Evolutionary conservation across 2,797 vertebrate genomes (phyloP).

Genomic region (Microchirus variegatus): DNA sequence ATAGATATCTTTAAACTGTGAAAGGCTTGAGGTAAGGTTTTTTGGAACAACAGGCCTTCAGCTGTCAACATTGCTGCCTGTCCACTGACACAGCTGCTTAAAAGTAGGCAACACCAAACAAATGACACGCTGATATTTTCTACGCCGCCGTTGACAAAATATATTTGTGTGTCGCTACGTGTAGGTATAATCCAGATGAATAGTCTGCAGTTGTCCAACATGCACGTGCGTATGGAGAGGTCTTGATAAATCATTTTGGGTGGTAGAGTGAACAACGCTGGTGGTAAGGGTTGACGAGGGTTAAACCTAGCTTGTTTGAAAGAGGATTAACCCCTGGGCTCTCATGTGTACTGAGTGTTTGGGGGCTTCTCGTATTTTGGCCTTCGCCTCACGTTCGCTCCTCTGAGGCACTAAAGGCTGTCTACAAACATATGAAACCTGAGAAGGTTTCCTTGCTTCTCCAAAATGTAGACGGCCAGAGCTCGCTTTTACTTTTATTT

Average conservation of each 20-base stretch:
- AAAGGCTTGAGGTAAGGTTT: slow-evolving; percentile 40
- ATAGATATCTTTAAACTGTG: slow-evolving; percentile 53
- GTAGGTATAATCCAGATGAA: slow-evolving; percentile 21
- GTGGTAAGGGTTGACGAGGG: slow-evolving; percentile 69
- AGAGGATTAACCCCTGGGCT: slow-evolving; percentile 75
- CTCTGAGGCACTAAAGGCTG: slow-evolving; percentile 27
- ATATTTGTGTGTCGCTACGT: slow-evolving; percentile 9
- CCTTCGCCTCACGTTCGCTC: slow-evolving; percentile 69
- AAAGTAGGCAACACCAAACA: slow-evolving; percentile 45
- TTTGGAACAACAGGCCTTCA: slow-evolving; percentile 68
- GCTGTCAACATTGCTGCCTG: slow-evolving; percentile 64
- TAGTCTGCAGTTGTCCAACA: slow-evolving; percentile 14
- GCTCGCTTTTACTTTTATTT: slow-evolving; percentile 39
- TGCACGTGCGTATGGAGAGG: slow-evolving; percentile 34
- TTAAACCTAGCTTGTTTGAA: slow-evolving; percentile 78
- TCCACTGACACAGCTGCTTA: slow-evolving; percentile 64
- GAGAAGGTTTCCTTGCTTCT: slow-evolving; percentile 50
- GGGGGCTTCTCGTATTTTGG: slow-evolving; percentile 66
- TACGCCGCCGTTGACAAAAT: slow-evolving; percentile 16
- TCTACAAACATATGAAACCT: slow-evolving; percentile 68
- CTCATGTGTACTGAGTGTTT: slow-evolving; percentile 58
- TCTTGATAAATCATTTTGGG: slow-evolving; percentile 51
- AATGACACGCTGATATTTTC: slow-evolving; percentile 13
- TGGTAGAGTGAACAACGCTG: slow-evolving; percentile 50
- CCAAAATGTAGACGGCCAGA: slow-evolving; percentile 38